These are phyloP conservation scores for Pelochelys cantorii DNA, from an alignment of 2,797 vertebrate genomes.

Conservation along the genomic window DNA sequence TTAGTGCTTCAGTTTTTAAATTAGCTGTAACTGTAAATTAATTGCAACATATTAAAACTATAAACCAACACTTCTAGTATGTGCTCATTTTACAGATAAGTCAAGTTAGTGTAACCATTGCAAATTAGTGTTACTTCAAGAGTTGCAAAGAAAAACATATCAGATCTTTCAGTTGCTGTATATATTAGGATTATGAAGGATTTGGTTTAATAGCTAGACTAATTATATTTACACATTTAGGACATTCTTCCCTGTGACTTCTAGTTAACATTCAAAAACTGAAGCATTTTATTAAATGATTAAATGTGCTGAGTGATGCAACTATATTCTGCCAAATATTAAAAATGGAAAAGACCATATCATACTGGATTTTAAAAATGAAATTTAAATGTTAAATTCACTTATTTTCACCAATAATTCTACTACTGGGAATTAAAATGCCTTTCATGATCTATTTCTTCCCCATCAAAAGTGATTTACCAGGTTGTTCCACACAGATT, in stretches of 20 bases:
- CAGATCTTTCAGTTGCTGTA: conserved; percentile 35
- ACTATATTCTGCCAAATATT: conserved; percentile 6
- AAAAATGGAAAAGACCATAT: conserved; percentile 6
- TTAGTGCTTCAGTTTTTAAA: conserved; percentile 66
- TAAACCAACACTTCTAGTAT: conserved; percentile 56
- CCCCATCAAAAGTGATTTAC: neutral
- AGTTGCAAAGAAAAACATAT: conserved; percentile 61
- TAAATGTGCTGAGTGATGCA: conserved; percentile 30
- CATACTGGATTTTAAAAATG: neutral
- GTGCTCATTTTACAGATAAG: conserved; percentile 71
- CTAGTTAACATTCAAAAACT: conserved; percentile 42
- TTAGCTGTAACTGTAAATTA: conserved; percentile 67
- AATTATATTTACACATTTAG: conserved; percentile 69
- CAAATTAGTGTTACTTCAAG: conserved; percentile 65
- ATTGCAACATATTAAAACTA: conserved; percentile 72
- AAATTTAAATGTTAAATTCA: conserved; percentile 13
- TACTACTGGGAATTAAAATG: neutral
- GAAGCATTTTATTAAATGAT: conserved; percentile 52
- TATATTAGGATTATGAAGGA: conserved; percentile 61
- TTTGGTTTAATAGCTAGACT: conserved; percentile 69
- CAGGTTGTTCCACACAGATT: neutral
- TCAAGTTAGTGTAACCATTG: conserved; percentile 61
- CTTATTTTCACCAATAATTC: neutral
- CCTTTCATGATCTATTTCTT: neutral
- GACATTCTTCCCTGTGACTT: conserved; percentile 21